Evolutionary conservation across 2,113 vertebrate species (phyloP), one percentile per base, ranked within the genome.

Genomic region (Neodon shergylaensis): DNA sequence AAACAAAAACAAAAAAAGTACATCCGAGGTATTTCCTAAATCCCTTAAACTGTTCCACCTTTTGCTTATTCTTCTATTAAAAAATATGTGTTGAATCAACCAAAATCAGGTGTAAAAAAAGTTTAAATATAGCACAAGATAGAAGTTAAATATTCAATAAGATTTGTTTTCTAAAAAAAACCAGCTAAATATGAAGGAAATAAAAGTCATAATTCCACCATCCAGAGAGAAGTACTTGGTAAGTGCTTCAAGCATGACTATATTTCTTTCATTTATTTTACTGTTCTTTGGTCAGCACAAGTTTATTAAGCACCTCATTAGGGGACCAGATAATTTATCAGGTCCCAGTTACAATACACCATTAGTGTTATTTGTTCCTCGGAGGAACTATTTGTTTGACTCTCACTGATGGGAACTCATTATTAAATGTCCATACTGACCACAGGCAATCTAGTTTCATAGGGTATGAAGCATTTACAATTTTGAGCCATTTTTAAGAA

Each of bases 241-340:
- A 90, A 52, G 58, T 72, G n/a, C 52, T 93, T 85, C 89, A 24
- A 58, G 36, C 16, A 52, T 63, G 36, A 74, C 78, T 26, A 26
- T 66, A 77, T 90, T 87, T 10, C 44, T 72, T 65, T 63, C 39
- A 52, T 92, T 82, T 82, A 65, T 52, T 94, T 95, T 72, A 65
- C 61, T 42, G 54, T 66, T 76, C 31, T 79, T 84, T 28, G 42
- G 21, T 65, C 68, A 74, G 31, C n/a, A 91, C 83, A 88, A 65
- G 65, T 52, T 78, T 78, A 82, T 83, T 79, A 92, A 88, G 73
- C 49, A 91, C 47, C 63, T 39, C 42, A 13, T 68, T 81, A 68
- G 58, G 63, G 42, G 49, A 79, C n/a, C 28, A 65, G 47, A 70
- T 73, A 49, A 47, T 47, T 81, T 47, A 54, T 68, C 42, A 70